Evolutionary conservation across 2,113 vertebrate species (phyloP).

Genomic region (Zosterops lateralis): DNA sequence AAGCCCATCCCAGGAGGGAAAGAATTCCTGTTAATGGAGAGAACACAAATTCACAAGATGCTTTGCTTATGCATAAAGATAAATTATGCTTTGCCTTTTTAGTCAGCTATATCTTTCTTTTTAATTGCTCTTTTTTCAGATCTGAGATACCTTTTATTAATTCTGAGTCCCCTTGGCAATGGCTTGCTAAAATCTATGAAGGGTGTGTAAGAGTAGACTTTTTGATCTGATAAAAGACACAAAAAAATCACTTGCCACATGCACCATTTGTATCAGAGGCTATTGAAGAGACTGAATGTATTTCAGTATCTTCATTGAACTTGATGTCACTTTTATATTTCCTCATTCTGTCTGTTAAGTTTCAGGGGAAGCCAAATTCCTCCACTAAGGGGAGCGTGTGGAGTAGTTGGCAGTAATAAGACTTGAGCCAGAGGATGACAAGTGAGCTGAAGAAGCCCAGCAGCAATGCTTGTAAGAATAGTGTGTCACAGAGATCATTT

Average conservation of each 20-base stretch:
- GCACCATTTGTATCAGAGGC: not conserved
- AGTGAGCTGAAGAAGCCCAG: constrained; percentile 30
- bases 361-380: constrained; percentile 3
- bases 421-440: constrained; percentile 32
- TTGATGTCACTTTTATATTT: not conserved
- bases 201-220: not conserved
- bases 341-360: not conserved
- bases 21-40: not conserved
- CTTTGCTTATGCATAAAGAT: not conserved
- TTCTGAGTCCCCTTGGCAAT: not conserved
- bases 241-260: not conserved
- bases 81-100: not conserved
- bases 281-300: not conserved
- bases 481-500: constrained; percentile 47
- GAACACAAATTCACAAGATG: not conserved
- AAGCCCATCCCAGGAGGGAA: not conserved
- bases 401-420: constrained; percentile 19
- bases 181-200: not conserved
- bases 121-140: constrained; percentile 8
- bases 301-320: not conserved
- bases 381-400: not conserved
- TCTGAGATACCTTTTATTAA: not conserved
- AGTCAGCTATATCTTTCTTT: not conserved
- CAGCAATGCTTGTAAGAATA: constrained; percentile 26
- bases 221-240: not conserved